Evolutionary conservation across 2,797 vertebrate species (phyloP).

Genomic region (Tangara arthus): DNA sequence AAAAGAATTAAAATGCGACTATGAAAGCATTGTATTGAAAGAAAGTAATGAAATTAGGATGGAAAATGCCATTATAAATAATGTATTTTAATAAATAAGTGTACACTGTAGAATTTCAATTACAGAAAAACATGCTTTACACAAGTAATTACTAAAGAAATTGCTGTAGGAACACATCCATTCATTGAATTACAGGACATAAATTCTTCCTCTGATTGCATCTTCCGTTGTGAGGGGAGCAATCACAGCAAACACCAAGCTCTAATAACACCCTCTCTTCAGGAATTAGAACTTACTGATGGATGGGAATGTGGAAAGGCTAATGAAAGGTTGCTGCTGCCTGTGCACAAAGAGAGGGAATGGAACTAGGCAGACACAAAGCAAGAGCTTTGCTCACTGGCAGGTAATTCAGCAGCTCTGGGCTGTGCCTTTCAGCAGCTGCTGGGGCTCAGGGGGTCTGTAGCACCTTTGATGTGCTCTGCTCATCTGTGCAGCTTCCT

Average conservation of each 20-base stretch:
- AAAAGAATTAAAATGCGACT: not conserved
- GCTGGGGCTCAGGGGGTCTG: not conserved
- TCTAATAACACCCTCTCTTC: constrained; percentile 35
- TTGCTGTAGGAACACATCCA: constrained; percentile 51
- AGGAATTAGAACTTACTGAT: not conserved
- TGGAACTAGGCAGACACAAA: not conserved
- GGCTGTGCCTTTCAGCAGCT: accelerated
- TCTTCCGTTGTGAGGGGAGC: constrained; percentile 51
- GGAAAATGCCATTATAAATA: constrained; percentile 52
- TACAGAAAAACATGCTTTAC: constrained; percentile 66
- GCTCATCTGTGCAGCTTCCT: accelerated
- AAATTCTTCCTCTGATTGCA: constrained; percentile 64
- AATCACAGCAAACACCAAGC: constrained; percentile 42
- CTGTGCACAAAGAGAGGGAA: not conserved
- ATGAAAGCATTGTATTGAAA: not conserved
- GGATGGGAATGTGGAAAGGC: not conserved
- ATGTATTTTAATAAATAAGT: constrained; percentile 65
- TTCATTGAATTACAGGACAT: constrained; percentile 64
- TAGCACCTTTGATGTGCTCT: not conserved
- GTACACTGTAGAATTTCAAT: constrained; percentile 55
- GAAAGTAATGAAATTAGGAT: constrained; percentile 29
- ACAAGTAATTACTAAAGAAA: constrained; percentile 66
- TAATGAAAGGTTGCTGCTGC: not conserved
- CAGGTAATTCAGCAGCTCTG: not conserved
- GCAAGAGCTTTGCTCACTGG: not conserved